Percentiles rank a stretch among this genome's conserved stretches.
Conservation (phyloP, 2,797 vertebrate genomes). For the Antrozous pallidus region DNA sequence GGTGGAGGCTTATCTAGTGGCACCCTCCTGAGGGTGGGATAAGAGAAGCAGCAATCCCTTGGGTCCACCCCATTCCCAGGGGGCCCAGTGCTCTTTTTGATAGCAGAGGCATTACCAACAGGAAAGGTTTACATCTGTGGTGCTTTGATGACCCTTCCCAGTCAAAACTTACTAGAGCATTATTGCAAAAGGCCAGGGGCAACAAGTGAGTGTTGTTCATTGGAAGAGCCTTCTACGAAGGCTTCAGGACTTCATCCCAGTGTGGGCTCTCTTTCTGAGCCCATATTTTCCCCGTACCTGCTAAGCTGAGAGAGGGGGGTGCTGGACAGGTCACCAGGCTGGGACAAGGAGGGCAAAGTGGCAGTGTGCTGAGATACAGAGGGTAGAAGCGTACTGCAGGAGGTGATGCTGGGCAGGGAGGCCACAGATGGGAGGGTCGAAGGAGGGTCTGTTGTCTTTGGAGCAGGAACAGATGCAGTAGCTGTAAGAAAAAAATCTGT, state of each 20-base stretch:
- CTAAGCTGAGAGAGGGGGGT: conserved; percentile 89
- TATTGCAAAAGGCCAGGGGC: not conserved
- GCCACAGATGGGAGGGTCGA: conserved; percentile 84
- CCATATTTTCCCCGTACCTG: conserved; percentile 83
- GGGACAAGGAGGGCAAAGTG: conserved; percentile 86
- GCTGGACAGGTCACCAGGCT: conserved; percentile 86
- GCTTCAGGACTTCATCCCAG: not conserved
- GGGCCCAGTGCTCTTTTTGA: not conserved
- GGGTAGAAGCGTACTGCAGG: conserved; percentile 86
- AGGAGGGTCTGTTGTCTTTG: conserved; percentile 90
- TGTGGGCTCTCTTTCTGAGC: not conserved
- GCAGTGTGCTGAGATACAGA: conserved; percentile 85
- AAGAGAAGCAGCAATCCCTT: not conserved
- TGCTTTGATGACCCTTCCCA: not conserved
- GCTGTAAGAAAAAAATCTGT: conserved; percentile 80
- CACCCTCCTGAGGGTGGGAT: not conserved
- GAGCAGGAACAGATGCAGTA: conserved; percentile 87
- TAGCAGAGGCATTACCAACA: not conserved
- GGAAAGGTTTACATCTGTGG: not conserved
- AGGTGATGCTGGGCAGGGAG: conserved; percentile 83
- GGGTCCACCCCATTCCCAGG: not conserved
- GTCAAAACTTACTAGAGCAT: not conserved
- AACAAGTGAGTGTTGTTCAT: not conserved
- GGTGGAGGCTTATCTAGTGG: not conserved
- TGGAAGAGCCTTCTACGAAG: not conserved